A percentile compares a stretch with the other conserved stretches of the same genome.
Evolutionary conservation across 23 tunicate species (phyloP).

Genomic region (Ciona savignyi): DNA sequence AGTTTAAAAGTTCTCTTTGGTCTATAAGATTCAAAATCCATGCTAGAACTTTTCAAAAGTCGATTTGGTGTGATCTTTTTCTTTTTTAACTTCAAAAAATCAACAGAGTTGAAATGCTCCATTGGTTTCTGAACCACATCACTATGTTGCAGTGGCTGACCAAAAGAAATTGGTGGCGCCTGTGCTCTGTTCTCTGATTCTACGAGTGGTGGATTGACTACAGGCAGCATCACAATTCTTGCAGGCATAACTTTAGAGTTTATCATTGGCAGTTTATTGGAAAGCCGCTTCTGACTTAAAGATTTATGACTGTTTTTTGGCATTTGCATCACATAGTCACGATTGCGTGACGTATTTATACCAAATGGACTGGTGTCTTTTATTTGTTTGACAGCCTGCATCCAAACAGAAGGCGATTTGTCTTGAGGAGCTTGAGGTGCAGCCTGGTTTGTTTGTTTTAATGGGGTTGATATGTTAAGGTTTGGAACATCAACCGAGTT

Average conservation of each 20-base stretch:
- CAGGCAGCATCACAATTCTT: neutral
- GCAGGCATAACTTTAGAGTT: neutral
- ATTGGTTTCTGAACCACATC: neutral
- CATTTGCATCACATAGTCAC: too few relatives aligned
- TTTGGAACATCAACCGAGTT: neutral
- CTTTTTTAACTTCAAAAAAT: too few relatives aligned
- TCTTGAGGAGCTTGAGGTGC: too few relatives aligned
- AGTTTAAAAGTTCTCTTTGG: slow-evolving; percentile 24
- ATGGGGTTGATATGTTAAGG: neutral
- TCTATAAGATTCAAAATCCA: slow-evolving; percentile 17
- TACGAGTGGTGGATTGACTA: neutral
- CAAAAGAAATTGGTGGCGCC: neutral
- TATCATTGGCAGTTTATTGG: neutral
- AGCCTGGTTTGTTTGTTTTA: too few relatives aligned
- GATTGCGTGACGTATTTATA: too few relatives aligned
- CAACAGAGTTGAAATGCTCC: neutral
- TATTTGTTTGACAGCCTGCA: too few relatives aligned
- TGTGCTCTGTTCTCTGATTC: neutral
- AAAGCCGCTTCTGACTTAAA: too few relatives aligned
- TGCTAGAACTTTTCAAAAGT: neutral
- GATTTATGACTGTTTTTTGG: too few relatives aligned
- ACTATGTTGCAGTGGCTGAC: too few relatives aligned
- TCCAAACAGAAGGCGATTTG: too few relatives aligned
- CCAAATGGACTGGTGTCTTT: too few relatives aligned
- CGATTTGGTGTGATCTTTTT: neutral